These are phyloP conservation scores for Drosophila navojoa DNA, from an alignment of 1,140 invertebrate species.

Conservation along the genomic window DNA sequence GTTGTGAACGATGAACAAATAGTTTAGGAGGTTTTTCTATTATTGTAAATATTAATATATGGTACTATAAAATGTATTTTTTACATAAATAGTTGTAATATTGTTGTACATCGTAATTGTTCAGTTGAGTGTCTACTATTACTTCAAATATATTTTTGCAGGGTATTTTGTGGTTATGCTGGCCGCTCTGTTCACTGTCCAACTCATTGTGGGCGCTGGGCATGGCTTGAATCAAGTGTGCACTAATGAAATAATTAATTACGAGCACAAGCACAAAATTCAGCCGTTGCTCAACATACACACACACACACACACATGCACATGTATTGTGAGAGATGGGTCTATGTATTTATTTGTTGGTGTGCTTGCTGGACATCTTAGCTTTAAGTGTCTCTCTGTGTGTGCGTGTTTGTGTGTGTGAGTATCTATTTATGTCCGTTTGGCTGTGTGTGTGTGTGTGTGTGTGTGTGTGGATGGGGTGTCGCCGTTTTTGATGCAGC, in stretches of 20 bases:
- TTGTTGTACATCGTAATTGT: not conserved
- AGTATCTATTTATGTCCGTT: conserved; percentile 20
- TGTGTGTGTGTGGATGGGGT: conserved; percentile 6
- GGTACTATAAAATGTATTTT: not conserved
- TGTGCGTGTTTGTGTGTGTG: conserved; percentile 12
- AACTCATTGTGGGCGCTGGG: not conserved
- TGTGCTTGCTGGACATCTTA: conserved; percentile 21
- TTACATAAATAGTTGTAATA: not conserved
- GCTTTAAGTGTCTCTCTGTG: conserved; percentile 23
- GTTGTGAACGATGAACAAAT: not conserved
- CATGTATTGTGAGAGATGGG: not conserved
- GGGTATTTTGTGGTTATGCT: not conserved
- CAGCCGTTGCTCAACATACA: conserved; percentile 22
- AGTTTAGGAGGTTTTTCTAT: too few relatives aligned
- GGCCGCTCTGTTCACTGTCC: not conserved
- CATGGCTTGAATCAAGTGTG: conserved; percentile 58
- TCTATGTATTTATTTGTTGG: conserved; percentile 1
- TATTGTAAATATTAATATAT: too few relatives aligned
- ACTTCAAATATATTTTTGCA: not conserved
- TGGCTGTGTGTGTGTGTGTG: conserved; percentile 11
- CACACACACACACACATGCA: not conserved
- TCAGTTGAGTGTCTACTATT: too few relatives aligned
- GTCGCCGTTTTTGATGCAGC: conserved; percentile 2
- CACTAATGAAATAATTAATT: conserved; percentile 75
- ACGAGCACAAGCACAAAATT: conserved; percentile 55